Evolutionary conservation across 2,113 vertebrate genomes (phyloP).

Genomic region (Bufo gargarizans): DNA sequence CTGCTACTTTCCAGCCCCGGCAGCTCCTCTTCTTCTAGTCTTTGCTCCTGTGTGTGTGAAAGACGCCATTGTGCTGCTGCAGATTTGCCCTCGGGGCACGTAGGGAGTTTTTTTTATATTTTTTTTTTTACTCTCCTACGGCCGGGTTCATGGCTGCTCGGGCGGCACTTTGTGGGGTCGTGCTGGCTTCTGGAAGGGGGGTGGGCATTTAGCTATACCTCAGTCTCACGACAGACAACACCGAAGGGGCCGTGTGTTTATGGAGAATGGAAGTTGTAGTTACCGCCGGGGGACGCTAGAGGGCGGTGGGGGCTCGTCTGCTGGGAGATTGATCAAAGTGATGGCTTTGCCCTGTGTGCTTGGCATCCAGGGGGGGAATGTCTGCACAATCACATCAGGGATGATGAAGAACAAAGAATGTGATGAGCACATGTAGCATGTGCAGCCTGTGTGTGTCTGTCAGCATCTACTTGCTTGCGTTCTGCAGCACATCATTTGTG

Average conservation of each 20-base stretch:
- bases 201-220: background rate
- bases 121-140: background rate
- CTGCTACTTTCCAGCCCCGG: background rate
- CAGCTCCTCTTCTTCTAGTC: background rate
- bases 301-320: slow-evolving; percentile 40
- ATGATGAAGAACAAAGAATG: no score
- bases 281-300: slow-evolving; percentile 10
- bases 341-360: slow-evolving; percentile 39
- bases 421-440: no score
- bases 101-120: slow-evolving; percentile 56
- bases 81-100: slow-evolving; percentile 70
- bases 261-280: background rate
- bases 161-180: slow-evolving; percentile 58
- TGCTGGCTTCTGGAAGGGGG: slow-evolving; percentile 56
- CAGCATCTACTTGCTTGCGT: no score
- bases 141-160: background rate
- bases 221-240: background rate
- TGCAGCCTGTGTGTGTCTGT: no score
- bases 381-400: no score
- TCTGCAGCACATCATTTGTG: no score
- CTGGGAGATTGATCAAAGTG: slow-evolving; percentile 50
- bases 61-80: slow-evolving; percentile 84
- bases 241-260: background rate
- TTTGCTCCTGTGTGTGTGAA: slow-evolving; percentile 62
- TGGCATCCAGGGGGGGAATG: slow-evolving; percentile 26